Evolutionary conservation across 1,140 invertebrate genomes (phyloP).

Genomic region (Cherax quadricarinatus): DNA sequence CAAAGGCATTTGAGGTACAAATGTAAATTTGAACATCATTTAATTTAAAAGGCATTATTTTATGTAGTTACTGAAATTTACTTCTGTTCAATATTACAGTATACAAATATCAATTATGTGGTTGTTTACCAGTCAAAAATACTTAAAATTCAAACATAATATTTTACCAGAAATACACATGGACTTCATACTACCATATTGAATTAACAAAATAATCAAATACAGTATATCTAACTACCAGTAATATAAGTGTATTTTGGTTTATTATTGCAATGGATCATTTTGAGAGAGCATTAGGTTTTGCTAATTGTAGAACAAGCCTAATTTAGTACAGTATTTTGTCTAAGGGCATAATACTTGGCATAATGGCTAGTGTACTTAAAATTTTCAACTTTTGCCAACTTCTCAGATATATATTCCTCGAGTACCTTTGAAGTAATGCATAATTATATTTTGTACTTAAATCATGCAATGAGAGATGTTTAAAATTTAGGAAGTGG

Average conservation of each 20-base stretch:
- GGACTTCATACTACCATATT: background rate
- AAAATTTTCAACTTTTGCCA: background rate
- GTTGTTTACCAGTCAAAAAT: background rate
- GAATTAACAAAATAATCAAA: background rate
- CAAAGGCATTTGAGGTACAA: conserved; percentile 81
- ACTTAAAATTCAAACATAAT: background rate
- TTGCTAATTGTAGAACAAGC: background rate
- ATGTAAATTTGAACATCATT: conserved; percentile 76
- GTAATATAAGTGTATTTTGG: background rate
- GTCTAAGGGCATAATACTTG: background rate
- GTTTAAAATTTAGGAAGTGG: background rate
- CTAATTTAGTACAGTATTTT: background rate
- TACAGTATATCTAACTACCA: background rate
- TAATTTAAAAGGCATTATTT: background rate
- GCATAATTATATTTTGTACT: conserved; percentile 39
- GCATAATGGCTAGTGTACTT: conserved; percentile 4
- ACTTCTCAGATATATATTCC: background rate
- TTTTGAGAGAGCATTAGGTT: background rate
- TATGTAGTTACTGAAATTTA: background rate
- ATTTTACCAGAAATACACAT: background rate
- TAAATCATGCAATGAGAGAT: background rate
- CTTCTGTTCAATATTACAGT: background rate
- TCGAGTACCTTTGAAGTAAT: background rate
- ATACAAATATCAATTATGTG: conserved; percentile 5
- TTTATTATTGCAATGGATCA: background rate